phyloP scores from a whole-genome alignment of 2,113 vertebrate genomes.

The Halichoeres trimaculatus region DNA sequence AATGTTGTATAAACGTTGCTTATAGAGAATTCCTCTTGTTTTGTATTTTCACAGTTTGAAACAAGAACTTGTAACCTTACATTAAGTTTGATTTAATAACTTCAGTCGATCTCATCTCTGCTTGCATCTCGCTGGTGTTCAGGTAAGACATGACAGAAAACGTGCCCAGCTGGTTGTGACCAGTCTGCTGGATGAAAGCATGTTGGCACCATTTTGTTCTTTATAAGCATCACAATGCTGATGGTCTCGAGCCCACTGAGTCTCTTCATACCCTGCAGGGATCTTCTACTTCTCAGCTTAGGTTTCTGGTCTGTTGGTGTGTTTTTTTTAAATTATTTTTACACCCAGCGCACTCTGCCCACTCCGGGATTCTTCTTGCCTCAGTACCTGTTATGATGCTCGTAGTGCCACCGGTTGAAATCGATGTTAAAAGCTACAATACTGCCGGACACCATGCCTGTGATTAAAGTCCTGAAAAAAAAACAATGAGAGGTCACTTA shows the following conservation, averaged over 20 bases:
- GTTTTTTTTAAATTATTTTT: not conserved
- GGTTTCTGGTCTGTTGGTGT: slow-evolving; percentile 3
- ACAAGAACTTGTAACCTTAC: slow-evolving; percentile 67
- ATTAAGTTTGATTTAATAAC: slow-evolving; percentile 14
- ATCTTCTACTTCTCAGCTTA: slow-evolving; percentile 15
- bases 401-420: slow-evolving; percentile 99
- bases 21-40: slow-evolving; percentile 66
- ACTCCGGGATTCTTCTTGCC: not conserved
- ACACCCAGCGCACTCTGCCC: not conserved
- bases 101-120: slow-evolving; percentile 32
- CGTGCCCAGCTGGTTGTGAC: slow-evolving; percentile 85
- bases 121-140: slow-evolving; percentile 84
- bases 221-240: not conserved
- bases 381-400: slow-evolving; percentile 98
- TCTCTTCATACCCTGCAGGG: not conserved
- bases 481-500: not conserved
- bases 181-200: slow-evolving; percentile 45
- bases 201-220: slow-evolving; percentile 13
- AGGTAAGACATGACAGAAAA: slow-evolving; percentile 83
- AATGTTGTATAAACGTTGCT: slow-evolving; percentile 90
- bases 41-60: slow-evolving; percentile 87
- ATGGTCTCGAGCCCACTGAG: not conserved
- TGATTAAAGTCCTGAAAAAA: slow-evolving; percentile 92
- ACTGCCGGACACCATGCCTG: slow-evolving; percentile 98
- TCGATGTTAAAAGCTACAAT: slow-evolving; percentile 99